Evolutionary conservation across 2,113 vertebrate genomes (phyloP), one percentile per base, ranked within the genome.

Genomic region (Grammomys surdaster): DNA sequence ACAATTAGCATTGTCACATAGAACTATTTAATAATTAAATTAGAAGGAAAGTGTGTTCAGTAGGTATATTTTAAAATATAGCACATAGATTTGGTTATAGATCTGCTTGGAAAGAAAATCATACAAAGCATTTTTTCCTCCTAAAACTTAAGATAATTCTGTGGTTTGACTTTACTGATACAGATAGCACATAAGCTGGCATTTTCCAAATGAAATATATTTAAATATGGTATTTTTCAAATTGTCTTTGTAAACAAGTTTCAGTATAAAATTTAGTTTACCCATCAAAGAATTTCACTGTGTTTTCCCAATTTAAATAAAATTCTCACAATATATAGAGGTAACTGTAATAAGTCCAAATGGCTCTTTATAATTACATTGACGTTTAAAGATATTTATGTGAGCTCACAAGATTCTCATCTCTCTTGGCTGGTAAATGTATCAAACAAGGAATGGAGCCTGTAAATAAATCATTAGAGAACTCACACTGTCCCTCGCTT

Each of bases 21-120:
- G 93, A 94, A 92, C 93, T 90, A 73, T 77, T 72, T 60, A 82
- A n/a, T 19, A 76, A 95, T 93, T 94, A 86, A 93, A 67, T 60
- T 33, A 67, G 12, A 86, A 88, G 9, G 73, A 11, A 82, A 96
- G 76, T 92, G 48, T 72, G 91, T 92, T 91, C 26, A 85, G 69
- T 40, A n/a, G 63, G 4, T 77, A 56, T 85, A 60, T 70, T 54
- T 4, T 80, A 89, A 90, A 87, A 94, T 58, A 93, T 31, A 1
- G 4, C n/a, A 82, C 12, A 58, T 1, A 56, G 4, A 91, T 82
- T 67, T 78, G n/a, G 19, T 89, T 48, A 80, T 77, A 94, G 89
- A 95, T 90, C 40, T 7, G 76, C 1, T 12, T 26, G 5, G 26
- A 96, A 86, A 77, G 67, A 69, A 12, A 46, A 63, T 19, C 75